Evolutionary conservation across 2,888 invertebrate species (phyloP).

Genomic region (Papilio gigon): DNA sequence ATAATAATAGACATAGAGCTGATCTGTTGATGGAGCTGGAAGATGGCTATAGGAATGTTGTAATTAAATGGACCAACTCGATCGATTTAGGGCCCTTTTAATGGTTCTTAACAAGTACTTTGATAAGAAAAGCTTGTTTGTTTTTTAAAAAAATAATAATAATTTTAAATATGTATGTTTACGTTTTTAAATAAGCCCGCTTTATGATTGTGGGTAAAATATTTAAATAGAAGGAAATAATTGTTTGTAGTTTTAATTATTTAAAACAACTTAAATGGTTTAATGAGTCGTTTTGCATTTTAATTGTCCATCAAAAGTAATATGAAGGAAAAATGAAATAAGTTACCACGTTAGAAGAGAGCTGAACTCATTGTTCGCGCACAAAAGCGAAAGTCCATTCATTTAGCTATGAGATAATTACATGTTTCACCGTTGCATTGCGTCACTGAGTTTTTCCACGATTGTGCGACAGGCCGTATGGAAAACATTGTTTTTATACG

Average conservation of each 20-base stretch:
- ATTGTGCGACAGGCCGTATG: slow-evolving; percentile 68
- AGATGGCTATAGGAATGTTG: too few species aligned
- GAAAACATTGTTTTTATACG: slow-evolving; percentile 54
- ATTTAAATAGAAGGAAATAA: background rate
- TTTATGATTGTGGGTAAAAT: too few species aligned
- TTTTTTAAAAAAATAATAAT: too few species aligned
- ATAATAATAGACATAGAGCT: too few species aligned
- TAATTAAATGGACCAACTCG: too few species aligned
- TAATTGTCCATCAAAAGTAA: slow-evolving; percentile 52
- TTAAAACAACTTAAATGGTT: background rate
- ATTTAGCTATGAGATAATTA: slow-evolving; percentile 77
- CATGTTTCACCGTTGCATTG: slow-evolving; percentile 76
- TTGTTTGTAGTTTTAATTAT: background rate
- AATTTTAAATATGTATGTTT: too few species aligned
- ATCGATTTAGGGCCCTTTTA: too few species aligned
- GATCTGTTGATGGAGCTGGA: too few species aligned
- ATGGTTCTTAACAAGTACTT: too few species aligned
- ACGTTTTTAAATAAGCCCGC: too few species aligned
- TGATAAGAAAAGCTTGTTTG: too few species aligned
- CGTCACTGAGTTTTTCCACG: slow-evolving; percentile 76
- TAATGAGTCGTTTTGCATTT: slow-evolving; percentile 44
- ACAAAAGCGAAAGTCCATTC: slow-evolving; percentile 81
- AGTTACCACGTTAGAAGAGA: slow-evolving; percentile 69
- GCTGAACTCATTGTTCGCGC: slow-evolving; percentile 72
- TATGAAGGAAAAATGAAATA: slow-evolving; percentile 67